phyloP scores from a whole-genome alignment of 1,140 invertebrate genomes.

The Drosophila paulistorum region DNA sequence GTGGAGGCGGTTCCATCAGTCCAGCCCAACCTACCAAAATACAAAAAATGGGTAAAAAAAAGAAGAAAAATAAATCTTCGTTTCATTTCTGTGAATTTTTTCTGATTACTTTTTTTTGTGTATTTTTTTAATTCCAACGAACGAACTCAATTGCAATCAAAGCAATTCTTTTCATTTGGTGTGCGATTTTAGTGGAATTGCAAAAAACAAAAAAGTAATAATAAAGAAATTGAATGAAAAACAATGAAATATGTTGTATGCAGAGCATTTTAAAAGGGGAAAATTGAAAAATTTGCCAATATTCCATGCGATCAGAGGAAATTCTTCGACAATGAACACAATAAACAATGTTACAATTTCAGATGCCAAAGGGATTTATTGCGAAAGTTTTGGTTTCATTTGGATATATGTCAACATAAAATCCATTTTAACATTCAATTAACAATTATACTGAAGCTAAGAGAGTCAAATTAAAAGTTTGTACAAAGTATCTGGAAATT shows the following conservation, averaged over 20 bases:
- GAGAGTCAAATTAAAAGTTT: no score
- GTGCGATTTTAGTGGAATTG: conserved; percentile 1
- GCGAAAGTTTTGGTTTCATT: no score
- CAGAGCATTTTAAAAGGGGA: background rate
- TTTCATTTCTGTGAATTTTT: conserved; percentile 42
- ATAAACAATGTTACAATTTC: background rate
- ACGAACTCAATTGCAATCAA: conserved; percentile 47
- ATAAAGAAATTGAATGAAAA: background rate
- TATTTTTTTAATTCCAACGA: conserved; percentile 20
- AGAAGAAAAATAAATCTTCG: background rate
- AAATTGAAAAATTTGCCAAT: background rate
- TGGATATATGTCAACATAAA: no score
- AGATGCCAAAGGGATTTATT: no score
- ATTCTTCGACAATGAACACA: background rate
- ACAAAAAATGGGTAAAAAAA: background rate
- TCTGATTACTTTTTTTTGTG: conserved; percentile 51
- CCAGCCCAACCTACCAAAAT: conserved; percentile 32
- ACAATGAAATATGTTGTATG: conserved; percentile 1
- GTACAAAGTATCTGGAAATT: no score
- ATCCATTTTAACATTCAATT: no score
- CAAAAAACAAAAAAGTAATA: background rate
- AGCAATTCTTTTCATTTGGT: conserved; percentile 20
- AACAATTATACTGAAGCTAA: no score
- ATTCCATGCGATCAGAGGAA: background rate
- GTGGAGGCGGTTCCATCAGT: conserved; percentile 41